Conservation (phyloP, 2,113 vertebrate species). For the Phrynosoma platyrhinos region DNA sequence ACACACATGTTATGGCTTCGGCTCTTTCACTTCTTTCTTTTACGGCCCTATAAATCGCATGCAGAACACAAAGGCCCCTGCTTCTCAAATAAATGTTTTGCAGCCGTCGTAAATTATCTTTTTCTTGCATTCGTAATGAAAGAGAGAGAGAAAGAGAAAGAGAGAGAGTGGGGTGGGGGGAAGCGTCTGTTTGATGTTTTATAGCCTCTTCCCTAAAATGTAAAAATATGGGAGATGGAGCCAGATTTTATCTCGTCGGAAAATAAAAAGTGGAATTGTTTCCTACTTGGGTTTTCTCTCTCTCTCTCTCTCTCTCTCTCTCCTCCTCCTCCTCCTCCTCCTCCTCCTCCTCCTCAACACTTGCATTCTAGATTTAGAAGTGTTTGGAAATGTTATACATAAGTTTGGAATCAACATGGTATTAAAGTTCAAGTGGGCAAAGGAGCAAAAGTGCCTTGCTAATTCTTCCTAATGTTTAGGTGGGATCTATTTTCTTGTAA, state of each 20-base stretch:
- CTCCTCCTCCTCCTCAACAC: no score
- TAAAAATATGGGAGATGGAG: conserved; percentile 73
- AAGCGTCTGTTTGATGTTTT: conserved; percentile 63
- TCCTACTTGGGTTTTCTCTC: conserved; percentile 64
- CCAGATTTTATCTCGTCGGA: conserved; percentile 69
- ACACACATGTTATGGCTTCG: conserved; percentile 68
- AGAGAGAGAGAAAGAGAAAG: conserved; percentile 25
- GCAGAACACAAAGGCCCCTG: conserved; percentile 69
- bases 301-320: conserved; percentile 43
- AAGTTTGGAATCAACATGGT: neutral
- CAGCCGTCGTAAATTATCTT: conserved; percentile 68
- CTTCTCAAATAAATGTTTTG: conserved; percentile 73
- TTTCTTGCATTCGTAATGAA: conserved; percentile 70
- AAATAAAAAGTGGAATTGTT: conserved; percentile 69
- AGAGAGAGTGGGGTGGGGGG: neutral
- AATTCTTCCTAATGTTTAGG: no score
- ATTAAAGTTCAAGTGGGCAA: neutral
- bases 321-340: no score
- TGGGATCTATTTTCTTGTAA: no score
- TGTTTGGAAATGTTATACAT: conserved; percentile 55
- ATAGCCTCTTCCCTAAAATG: conserved; percentile 75
- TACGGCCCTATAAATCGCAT: conserved; percentile 71
- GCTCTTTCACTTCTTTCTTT: conserved; percentile 69
- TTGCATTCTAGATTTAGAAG: conserved; percentile 54
- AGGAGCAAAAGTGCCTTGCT: neutral